These are phyloP conservation scores for Drosophila pseudoobscura DNA, from an alignment of 1,140 invertebrate genomes.

Conservation along the genomic window DNA sequence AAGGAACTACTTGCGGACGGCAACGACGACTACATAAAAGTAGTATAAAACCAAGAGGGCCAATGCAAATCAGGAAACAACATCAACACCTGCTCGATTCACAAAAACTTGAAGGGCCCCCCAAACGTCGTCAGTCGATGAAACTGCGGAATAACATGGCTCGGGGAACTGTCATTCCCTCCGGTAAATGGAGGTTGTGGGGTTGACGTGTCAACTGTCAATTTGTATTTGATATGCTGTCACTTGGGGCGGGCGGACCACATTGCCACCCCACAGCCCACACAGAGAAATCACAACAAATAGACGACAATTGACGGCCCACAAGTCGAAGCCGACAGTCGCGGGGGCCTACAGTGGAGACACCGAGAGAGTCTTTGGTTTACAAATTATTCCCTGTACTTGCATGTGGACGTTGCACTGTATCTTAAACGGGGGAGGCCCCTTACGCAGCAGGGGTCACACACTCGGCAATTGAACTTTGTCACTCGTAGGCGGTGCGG, in stretches of 20 bases:
- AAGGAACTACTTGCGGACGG: slow-evolving; percentile 76
- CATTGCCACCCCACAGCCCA: slow-evolving; percentile 22
- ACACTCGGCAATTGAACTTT: slow-evolving; percentile 62
- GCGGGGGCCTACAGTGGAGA: slow-evolving; percentile 7
- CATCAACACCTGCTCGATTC: slow-evolving; percentile 63
- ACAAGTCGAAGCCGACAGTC: slow-evolving; percentile 51
- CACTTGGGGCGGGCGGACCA: slow-evolving; percentile 13
- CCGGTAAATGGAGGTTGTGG: slow-evolving; percentile 22
- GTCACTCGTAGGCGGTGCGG: slow-evolving; percentile 26
- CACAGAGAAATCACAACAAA: slow-evolving; percentile 75
- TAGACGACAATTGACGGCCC: slow-evolving; percentile 75
- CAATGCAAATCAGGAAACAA: slow-evolving; percentile 71
- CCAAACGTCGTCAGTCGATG: slow-evolving; percentile 19
- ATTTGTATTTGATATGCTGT: slow-evolving; percentile 71
- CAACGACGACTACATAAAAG: slow-evolving; percentile 52
- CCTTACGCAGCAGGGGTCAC: slow-evolving; percentile 30
- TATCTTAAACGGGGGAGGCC: background rate
- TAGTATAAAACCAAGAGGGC: slow-evolving; percentile 36
- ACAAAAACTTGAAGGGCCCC: slow-evolving; percentile 32
- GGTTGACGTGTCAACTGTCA: slow-evolving; percentile 73
- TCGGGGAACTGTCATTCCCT: slow-evolving; percentile 34
- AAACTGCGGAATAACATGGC: slow-evolving; percentile 19
- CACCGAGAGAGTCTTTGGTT: background rate
- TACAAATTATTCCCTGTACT: no score
- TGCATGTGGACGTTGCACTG: background rate